Conservation (phyloP, 1,140 invertebrate species). For the Drosophila quadrilineata region DNA sequence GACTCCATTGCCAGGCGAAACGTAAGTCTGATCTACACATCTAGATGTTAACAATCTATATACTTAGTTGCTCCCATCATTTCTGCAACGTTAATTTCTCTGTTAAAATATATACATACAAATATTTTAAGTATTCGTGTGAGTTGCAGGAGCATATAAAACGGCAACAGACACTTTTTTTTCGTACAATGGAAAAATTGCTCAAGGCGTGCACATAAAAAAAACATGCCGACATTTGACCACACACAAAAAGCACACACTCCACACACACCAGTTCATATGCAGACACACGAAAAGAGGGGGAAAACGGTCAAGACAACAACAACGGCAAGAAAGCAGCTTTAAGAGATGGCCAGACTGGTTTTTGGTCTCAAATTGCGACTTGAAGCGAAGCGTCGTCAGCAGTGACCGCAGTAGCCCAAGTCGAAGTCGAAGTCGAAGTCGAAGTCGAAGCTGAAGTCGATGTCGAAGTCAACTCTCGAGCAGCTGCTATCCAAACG, state of each 20-base stretch:
- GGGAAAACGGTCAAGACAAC: slow-evolving; percentile 49
- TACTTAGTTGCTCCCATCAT: slow-evolving; percentile 29
- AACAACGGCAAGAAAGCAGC: slow-evolving; percentile 34
- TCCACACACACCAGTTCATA: slow-evolving; percentile 4
- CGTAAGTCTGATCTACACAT: background rate
- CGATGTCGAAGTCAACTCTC: background rate
- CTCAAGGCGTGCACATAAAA: slow-evolving; percentile 67
- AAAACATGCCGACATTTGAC: slow-evolving; percentile 74
- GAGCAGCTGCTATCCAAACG: slow-evolving; percentile 42
- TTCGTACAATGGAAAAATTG: slow-evolving; percentile 60
- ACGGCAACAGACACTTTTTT: slow-evolving; percentile 7
- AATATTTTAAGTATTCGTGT: too few species aligned
- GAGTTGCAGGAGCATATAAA: slow-evolving; percentile 33
- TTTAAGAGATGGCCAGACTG: slow-evolving; percentile 67
- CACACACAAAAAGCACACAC: slow-evolving; percentile 45
- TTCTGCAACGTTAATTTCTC: slow-evolving; percentile 68
- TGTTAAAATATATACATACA: slow-evolving; percentile 20
- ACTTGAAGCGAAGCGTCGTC: slow-evolving; percentile 36
- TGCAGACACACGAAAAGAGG: slow-evolving; percentile 23
- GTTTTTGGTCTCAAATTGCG: slow-evolving; percentile 65
- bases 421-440: background rate
- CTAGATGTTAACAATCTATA: background rate
- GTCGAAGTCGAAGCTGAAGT: background rate
- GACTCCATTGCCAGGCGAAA: slow-evolving; percentile 1
- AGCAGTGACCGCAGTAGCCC: slow-evolving; percentile 28